These are phyloP conservation scores for Odontesthes bonariensis DNA, from an alignment of 2,113 vertebrate species.

Conservation along the genomic window DNA sequence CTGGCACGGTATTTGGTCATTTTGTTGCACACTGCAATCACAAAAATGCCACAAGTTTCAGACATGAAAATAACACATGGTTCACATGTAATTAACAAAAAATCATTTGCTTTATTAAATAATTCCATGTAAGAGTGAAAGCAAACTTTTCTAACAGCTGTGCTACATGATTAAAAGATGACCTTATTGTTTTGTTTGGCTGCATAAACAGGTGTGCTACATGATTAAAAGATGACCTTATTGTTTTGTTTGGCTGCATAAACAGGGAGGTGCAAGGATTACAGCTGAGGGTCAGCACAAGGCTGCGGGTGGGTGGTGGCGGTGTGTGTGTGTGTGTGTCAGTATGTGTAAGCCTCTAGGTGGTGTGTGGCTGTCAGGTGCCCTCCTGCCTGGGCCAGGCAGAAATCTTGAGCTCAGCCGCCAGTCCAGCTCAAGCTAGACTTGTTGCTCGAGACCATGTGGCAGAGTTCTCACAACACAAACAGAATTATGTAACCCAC, in stretches of 20 bases:
- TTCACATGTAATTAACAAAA: constrained; percentile 18
- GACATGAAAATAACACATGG: constrained; percentile 12
- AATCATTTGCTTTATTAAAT: constrained; percentile 1
- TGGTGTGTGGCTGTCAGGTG: constrained; percentile 77
- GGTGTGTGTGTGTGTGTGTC: constrained; percentile 37
- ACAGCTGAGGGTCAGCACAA: constrained; percentile 62
- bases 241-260: constrained; percentile 67
- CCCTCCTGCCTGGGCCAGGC: constrained; percentile 62
- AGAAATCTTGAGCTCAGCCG: constrained; percentile 60
- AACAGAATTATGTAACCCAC: constrained; percentile 63
- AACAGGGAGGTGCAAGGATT: constrained; percentile 68
- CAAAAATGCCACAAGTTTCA: constrained; percentile 30
- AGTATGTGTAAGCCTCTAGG: constrained; percentile 59
- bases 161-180: constrained; percentile 63
- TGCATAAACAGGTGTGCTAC: constrained; percentile 50
- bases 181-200: constrained; percentile 66
- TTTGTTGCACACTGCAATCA: constrained; percentile 91
- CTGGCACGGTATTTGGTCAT: constrained; percentile 91
- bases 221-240: constrained; percentile 61
- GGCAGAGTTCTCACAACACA: constrained; percentile 71
- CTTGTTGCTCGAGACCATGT: constrained; percentile 62
- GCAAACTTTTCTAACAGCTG: constrained; percentile 37
- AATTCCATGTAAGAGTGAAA: neutral
- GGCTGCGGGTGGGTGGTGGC: constrained; percentile 61
- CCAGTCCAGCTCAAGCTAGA: constrained; percentile 62